Evolutionary conservation across 2,113 vertebrate genomes (phyloP).

Genomic region (Nicator chloris): DNA sequence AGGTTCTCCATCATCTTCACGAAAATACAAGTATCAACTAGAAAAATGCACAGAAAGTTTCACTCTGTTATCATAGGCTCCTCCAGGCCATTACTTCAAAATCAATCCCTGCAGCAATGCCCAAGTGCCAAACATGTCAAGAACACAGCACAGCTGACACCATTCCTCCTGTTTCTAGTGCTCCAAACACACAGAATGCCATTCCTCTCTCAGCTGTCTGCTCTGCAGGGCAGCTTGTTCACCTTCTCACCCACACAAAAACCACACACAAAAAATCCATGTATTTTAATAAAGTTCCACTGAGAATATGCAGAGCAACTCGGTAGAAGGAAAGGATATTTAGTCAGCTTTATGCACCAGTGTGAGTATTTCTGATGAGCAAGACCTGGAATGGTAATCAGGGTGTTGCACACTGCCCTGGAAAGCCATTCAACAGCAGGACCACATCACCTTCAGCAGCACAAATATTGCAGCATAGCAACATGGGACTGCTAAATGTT

Average conservation of each 20-base stretch:
- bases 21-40: background rate
- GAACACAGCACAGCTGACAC: background rate
- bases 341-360: background rate
- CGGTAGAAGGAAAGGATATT: background rate
- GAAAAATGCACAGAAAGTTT: background rate
- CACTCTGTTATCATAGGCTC: background rate
- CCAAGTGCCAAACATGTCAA: background rate
- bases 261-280: fast-evolving
- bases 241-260: background rate
- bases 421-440: background rate
- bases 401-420: background rate
- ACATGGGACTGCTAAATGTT: background rate
- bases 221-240: background rate
- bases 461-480: background rate
- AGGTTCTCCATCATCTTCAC: conserved; percentile 23
- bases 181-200: background rate
- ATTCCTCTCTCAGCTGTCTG: background rate
- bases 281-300: background rate
- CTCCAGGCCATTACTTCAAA: background rate
- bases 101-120: background rate
- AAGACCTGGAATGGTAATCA: background rate
- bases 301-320: background rate
- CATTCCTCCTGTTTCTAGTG: background rate
- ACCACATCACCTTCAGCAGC: background rate
- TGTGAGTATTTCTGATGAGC: background rate